Conservation (phyloP, 2,797 vertebrate genomes). For the Choloepus didactylus region DNA sequence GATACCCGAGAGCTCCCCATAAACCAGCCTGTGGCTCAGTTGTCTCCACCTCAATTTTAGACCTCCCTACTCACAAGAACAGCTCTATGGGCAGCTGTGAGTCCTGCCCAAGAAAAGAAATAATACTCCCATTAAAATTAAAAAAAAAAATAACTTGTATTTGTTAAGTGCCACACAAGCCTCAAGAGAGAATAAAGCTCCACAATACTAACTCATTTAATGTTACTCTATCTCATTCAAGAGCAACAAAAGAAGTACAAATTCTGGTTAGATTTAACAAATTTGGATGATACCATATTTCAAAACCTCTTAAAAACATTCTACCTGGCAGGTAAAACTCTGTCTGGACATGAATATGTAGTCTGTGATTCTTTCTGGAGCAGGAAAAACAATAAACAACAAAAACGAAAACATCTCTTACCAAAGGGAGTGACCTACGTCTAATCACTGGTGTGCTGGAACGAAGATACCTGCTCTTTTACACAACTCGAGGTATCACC, state of each 20-base stretch:
- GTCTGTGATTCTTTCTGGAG: background rate
- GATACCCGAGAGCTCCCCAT: background rate
- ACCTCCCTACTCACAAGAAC: background rate
- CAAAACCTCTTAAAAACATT: conserved; percentile 47
- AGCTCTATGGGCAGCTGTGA: background rate
- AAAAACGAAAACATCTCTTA: background rate
- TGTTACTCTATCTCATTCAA: background rate
- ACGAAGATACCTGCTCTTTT: background rate
- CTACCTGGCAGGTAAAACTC: background rate
- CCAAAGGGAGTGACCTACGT: background rate
- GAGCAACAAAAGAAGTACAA: background rate
- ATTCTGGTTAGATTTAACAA: conserved; percentile 21
- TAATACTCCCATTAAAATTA: background rate
- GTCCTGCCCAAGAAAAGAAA: background rate
- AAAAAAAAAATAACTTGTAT: background rate
- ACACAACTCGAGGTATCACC: background rate
- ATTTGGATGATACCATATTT: background rate
- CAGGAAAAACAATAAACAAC: background rate
- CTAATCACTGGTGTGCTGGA: background rate
- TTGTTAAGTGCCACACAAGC: background rate
- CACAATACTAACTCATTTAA: background rate
- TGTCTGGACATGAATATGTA: background rate
- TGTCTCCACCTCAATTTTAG: background rate
- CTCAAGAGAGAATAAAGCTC: background rate
- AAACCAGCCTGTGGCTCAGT: background rate